Base-by-base conservation (phyloP, 2,888 invertebrate species). In the Agonopterix alstromeriana region DNA sequence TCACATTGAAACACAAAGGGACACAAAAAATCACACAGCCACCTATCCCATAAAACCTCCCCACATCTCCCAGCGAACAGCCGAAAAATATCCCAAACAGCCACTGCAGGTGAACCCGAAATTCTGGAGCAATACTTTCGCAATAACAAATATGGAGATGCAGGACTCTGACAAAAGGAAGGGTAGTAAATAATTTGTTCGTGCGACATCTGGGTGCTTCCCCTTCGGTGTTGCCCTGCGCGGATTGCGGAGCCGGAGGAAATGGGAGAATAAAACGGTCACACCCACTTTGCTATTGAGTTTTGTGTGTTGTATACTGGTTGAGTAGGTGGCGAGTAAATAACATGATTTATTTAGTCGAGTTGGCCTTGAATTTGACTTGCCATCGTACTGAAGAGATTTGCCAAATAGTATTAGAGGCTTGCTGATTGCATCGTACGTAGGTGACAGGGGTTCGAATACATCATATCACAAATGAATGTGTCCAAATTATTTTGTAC, bases 121-220 rank as follows among this genome's bases (percentile, higher is more conserved):
- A 60, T 58, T 48, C 52, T 58, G 53, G 56, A 61, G 61, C 60
- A 62, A 54, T 59, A 51, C 58, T 65, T 57, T 61, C 56, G 54
- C 62, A 63, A 65, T 67, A 67, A 69, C 63, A 68, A 70, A 76
- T 74, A 75, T 67, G 67, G 65, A 70, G 71, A 73, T 73, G 74
- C 73, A 71, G 63, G 65, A 55, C 56, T 58, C 56, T 60, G 65
- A 76, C 79, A 77, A 83, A 82, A 78, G 77, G 75, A 69, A 63
- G 65, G 75, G 77, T 74, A 78, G 86, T 86, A 85, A 86, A 87
- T 87, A 87, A 87, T 86, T 85, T 82, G 82, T 70, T 68, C 67
- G 65, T 53, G 71, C 75, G 87, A 87, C 87, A 87, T 83, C 82
- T 83, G 86, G 83, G 80, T 56, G 72, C 86, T 74, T 75, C 86